Conservation (phyloP, 2,888 invertebrate species). For the Melanotus villosus region DNA sequence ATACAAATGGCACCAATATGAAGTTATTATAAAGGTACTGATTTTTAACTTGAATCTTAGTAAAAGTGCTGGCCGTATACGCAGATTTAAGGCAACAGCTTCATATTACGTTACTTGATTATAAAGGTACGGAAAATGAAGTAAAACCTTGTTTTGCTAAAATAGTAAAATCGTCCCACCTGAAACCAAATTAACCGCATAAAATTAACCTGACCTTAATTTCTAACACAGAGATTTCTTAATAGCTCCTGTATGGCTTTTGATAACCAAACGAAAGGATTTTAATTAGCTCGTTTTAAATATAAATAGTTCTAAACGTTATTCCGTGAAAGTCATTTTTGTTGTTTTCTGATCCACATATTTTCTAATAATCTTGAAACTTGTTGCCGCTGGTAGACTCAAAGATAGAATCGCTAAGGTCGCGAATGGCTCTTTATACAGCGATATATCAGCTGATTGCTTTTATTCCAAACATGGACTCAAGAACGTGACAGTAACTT, state of each 20-base stretch:
- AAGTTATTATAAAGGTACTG: too few relatives aligned
- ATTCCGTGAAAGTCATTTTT: too few relatives aligned
- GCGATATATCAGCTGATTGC: constrained; percentile 15
- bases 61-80: too few relatives aligned
- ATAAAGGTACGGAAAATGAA: neutral
- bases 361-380: too few relatives aligned
- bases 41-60: too few relatives aligned
- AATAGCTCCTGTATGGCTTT: neutral
- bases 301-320: neutral
- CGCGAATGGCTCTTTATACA: constrained; percentile 1
- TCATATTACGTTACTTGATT: neutral
- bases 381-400: too few relatives aligned
- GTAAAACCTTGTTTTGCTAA: neutral
- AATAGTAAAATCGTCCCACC: neutral
- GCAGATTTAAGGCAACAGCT: neutral
- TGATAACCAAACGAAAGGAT: neutral
- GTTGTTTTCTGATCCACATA: too few relatives aligned
- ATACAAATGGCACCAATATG: too few relatives aligned
- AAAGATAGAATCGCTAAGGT: neutral
- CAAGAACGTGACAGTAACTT: constrained; percentile 20
- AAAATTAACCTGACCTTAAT: neutral
- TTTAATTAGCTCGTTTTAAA: neutral
- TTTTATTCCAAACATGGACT: constrained; percentile 6
- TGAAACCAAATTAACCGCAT: neutral
- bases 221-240: neutral